Conservation (phyloP, 2,113 vertebrate species). For the Peromyscus maniculatus region DNA sequence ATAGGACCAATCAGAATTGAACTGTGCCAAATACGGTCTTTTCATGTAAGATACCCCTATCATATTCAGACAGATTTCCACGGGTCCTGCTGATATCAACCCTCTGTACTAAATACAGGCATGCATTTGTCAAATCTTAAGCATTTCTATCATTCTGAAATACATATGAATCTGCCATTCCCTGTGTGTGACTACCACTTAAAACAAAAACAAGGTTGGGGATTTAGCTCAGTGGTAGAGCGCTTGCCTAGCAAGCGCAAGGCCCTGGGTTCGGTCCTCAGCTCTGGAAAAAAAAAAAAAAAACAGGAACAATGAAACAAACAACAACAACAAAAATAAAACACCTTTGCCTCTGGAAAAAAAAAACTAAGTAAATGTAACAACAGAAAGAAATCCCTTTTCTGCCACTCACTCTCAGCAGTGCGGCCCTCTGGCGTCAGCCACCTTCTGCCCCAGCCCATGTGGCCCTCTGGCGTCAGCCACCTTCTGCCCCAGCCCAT, state of each 20-base stretch:
- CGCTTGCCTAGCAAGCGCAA: too few relatives aligned
- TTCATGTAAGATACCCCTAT: neutral
- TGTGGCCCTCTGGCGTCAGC: neutral
- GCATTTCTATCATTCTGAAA: neutral
- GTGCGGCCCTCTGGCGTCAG: neutral
- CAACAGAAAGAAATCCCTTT: neutral
- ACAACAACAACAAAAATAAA: neutral
- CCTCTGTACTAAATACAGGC: neutral
- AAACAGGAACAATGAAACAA: neutral
- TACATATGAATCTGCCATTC: neutral
- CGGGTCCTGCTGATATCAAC: neutral
- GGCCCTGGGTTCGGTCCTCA: too few relatives aligned
- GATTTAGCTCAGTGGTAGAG: too few relatives aligned
- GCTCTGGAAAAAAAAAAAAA: too few relatives aligned
- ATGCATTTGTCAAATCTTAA: conserved; percentile 44
- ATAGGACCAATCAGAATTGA: neutral
- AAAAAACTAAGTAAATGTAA: neutral
- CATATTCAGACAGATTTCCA: neutral
- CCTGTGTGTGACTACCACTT: neutral
- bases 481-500: neutral
- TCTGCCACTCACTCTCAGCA: neutral
- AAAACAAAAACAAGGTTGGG: neutral
- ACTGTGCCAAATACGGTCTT: neutral
- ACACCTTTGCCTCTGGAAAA: neutral
- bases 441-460: too few relatives aligned